Evolutionary conservation across 92 coral and sea anemone species (phyloP).

Genomic region (Blastomussa wellsi): DNA sequence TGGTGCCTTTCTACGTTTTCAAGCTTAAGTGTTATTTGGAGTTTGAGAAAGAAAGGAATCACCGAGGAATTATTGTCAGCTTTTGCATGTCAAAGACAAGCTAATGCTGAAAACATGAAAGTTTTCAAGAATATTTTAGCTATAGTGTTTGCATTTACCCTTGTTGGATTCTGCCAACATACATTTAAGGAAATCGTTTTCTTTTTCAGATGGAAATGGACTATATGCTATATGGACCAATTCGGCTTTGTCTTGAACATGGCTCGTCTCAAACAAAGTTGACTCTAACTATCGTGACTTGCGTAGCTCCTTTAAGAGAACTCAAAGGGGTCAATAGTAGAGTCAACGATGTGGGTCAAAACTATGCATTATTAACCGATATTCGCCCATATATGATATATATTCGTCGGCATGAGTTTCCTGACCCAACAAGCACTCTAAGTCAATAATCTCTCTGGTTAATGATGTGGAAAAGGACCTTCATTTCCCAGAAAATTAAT

Average conservation of each 20-base stretch:
- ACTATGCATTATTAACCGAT: too few species aligned
- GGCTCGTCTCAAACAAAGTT: background rate
- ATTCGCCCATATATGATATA: too few species aligned
- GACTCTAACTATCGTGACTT: too few species aligned
- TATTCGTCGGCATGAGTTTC: too few species aligned
- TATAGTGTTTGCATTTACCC: background rate
- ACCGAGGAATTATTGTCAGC: background rate
- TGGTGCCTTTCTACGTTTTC: background rate
- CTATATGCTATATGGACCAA: background rate
- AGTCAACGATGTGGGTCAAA: too few species aligned
- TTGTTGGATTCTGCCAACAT: background rate
- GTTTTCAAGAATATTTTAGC: background rate
- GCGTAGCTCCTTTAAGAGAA: too few species aligned
- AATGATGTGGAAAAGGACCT: too few species aligned
- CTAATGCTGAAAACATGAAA: constrained; percentile 1
- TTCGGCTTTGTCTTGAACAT: background rate
- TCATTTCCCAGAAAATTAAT: too few species aligned
- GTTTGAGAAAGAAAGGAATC: background rate
- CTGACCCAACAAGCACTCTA: too few species aligned
- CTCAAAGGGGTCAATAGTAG: too few species aligned
- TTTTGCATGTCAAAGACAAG: background rate
- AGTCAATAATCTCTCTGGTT: too few species aligned
- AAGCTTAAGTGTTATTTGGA: background rate
- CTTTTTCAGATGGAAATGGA: background rate
- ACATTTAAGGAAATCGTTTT: background rate